Evolutionary conservation across 30 jellyfish, hydroid and myxozoan species (phyloP).

Genomic region (Cassiopea xamachana): DNA sequence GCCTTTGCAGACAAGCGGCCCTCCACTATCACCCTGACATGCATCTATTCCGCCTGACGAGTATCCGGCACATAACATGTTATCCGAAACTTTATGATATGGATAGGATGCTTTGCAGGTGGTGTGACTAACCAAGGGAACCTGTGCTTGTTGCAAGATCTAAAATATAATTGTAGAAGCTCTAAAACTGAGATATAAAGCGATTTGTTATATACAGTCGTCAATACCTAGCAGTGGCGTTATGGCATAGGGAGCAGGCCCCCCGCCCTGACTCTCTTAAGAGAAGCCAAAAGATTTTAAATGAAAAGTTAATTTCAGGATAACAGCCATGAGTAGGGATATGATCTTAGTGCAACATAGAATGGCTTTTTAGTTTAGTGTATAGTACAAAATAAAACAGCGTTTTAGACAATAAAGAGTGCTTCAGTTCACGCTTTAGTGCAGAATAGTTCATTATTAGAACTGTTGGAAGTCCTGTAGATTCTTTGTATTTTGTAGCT

Average conservation of each 20-base stretch:
- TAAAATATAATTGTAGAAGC: neutral
- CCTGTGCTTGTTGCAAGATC: conserved; percentile 97
- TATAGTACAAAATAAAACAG: conserved; percentile 16
- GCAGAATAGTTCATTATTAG: conserved; percentile 22
- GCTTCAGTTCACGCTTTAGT: conserved; percentile 5
- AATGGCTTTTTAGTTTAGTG: conserved; percentile 14
- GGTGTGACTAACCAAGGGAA: conserved; percentile 78
- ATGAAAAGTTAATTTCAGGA: too few relatives aligned
- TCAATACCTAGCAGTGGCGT: too few relatives aligned
- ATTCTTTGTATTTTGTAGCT: neutral
- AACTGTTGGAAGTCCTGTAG: conserved; percentile 7
- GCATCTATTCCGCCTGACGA: conserved; percentile 91
- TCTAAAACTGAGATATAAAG: too few relatives aligned
- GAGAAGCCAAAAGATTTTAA: too few relatives aligned
- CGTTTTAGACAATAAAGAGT: conserved; percentile 25
- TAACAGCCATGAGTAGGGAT: neutral
- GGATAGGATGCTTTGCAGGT: conserved; percentile 71
- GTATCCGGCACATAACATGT: conserved; percentile 97
- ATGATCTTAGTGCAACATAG: conserved; percentile 4
- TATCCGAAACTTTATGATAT: conserved; percentile 49
- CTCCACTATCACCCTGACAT: conserved; percentile 99
- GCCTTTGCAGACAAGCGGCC: conserved; percentile 93
- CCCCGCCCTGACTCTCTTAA: too few relatives aligned
- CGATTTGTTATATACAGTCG: too few relatives aligned
- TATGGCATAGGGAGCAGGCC: too few relatives aligned